phyloP scores from a whole-genome alignment of 2,113 vertebrate species.

The Notarius quadriscutis region DNA sequence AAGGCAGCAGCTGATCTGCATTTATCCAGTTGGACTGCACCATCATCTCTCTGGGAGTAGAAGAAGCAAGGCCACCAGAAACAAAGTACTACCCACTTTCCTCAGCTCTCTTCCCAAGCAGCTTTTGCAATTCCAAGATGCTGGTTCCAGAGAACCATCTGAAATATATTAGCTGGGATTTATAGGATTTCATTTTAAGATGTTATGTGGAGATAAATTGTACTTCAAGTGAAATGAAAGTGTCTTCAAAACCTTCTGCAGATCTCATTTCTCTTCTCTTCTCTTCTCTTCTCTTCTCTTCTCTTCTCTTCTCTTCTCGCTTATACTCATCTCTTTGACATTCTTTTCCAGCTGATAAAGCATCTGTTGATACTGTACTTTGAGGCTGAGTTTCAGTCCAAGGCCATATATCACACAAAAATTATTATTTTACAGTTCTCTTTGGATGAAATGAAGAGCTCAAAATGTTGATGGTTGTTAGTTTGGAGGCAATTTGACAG shows the following conservation, averaged over 20 bases:
- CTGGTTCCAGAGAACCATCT: conserved; percentile 16
- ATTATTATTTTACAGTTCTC: conserved; percentile 57
- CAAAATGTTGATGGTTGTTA: conserved; percentile 58
- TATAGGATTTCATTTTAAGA: neutral
- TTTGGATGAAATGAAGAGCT: conserved; percentile 58
- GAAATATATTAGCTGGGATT: neutral
- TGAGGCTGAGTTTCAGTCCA: neutral
- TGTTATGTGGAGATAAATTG: neutral
- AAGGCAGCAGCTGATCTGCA: conserved; percentile 53
- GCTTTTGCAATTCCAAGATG: conserved; percentile 8
- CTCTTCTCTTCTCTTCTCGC: conserved; percentile 5
- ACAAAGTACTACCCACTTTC: conserved; percentile 20
- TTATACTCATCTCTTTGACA: neutral
- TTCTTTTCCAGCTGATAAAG: conserved; percentile 11
- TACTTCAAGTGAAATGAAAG: neutral
- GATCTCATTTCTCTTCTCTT: conserved; percentile 24
- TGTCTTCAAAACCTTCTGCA: neutral
- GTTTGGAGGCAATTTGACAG: conserved; percentile 55
- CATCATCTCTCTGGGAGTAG: conserved; percentile 15
- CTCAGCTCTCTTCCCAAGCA: conserved; percentile 14
- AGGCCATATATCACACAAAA: conserved; percentile 50
- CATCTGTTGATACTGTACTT: neutral
- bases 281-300: conserved; percentile 57
- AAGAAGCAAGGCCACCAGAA: conserved; percentile 10
- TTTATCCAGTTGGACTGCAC: conserved; percentile 23